These are phyloP conservation scores for Pollimyrus isidori DNA, from an alignment of 2,113 vertebrate genomes.

Conservation along the genomic window DNA sequence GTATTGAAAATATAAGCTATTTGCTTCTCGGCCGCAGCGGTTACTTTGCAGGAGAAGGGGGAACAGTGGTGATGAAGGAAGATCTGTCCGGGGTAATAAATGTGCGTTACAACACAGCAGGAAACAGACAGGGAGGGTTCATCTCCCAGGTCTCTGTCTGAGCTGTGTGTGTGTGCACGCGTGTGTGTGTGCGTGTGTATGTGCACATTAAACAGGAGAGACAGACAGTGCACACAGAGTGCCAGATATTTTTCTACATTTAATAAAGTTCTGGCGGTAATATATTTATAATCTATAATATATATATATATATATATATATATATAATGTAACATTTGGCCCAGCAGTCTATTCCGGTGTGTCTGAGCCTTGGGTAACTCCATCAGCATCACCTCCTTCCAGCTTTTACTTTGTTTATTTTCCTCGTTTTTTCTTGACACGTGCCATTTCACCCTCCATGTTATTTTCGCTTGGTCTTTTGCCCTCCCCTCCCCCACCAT, in stretches of 20 bases:
- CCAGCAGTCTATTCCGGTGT: background rate
- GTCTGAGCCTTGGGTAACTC: background rate
- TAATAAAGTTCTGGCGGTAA: slow-evolving; percentile 2
- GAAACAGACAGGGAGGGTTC: background rate
- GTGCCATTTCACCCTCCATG: background rate
- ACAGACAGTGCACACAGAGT: background rate
- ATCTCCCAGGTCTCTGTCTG: slow-evolving; percentile 9
- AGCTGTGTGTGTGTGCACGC: background rate
- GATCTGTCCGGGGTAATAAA: background rate
- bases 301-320: too few relatives aligned
- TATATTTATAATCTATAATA: too few relatives aligned
- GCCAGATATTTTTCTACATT: slow-evolving; percentile 8
- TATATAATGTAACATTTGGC: background rate
- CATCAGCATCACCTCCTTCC: background rate
- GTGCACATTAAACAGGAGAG: background rate
- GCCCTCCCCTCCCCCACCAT: background rate
- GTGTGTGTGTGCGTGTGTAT: background rate
- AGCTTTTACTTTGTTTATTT: background rate
- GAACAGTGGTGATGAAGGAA: background rate
- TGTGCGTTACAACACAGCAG: background rate
- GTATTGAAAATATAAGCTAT: background rate
- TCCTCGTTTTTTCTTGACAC: background rate
- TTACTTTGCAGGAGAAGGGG: background rate
- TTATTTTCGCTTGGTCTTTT: background rate
- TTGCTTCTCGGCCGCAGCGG: background rate